Evolutionary conservation across 2,113 vertebrate species (phyloP).

Genomic region (Herpetotheres cachinnans): DNA sequence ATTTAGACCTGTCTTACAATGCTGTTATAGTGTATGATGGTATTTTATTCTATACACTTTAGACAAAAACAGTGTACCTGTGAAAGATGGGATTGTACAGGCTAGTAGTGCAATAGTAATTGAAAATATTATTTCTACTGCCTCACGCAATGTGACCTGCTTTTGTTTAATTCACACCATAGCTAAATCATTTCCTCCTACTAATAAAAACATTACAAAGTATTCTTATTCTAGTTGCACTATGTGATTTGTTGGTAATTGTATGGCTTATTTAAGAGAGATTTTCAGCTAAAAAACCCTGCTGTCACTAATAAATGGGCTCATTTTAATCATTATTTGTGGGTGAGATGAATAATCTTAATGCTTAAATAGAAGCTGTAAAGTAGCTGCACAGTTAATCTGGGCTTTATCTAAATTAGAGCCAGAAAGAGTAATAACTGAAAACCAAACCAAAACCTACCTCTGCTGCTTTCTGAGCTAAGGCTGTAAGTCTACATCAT

Average conservation of each 20-base stretch:
- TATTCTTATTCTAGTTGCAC: neutral
- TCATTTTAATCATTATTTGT: neutral
- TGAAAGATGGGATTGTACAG: neutral
- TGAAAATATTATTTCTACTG: neutral
- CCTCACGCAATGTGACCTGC: neutral
- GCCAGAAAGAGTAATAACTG: neutral
- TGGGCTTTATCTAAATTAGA: neutral
- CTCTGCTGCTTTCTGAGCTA: neutral
- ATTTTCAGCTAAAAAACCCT: neutral
- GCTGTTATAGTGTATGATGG: neutral
- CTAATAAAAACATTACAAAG: neutral
- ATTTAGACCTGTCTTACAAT: neutral
- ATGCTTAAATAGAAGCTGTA: neutral
- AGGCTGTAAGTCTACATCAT: neutral
- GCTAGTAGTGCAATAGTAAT: neutral
- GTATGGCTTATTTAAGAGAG: neutral
- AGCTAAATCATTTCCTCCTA: neutral
- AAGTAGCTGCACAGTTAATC: neutral
- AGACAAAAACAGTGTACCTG: neutral
- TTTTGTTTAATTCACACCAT: neutral
- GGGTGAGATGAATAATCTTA: neutral
- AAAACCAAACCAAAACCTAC: neutral
- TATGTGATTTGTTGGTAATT: neutral
- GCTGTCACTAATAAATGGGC: neutral
- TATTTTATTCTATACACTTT: neutral